Base-by-base conservation (phyloP, 2,797 vertebrate genomes). In the Hybognathus amarus region DNA sequence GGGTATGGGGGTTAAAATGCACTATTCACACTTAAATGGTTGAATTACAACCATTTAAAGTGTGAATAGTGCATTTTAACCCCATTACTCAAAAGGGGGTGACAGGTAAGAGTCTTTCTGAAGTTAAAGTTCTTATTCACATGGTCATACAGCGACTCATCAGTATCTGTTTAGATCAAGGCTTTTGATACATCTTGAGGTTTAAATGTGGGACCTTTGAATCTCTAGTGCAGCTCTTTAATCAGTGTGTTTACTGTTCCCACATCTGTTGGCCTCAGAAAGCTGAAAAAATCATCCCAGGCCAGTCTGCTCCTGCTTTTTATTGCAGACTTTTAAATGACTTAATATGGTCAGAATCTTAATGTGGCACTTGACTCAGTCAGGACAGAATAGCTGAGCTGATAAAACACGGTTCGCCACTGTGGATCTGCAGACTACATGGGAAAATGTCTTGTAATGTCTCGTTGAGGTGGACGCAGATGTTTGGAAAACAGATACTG, bases 301-400 rank as follows among this genome's bases (percentile, higher is more conserved):
- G 17, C 69, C 40, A 12, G 50, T 33, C 68, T 74, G 59, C 17
- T 71, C 70, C 54, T 80, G 45, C 63, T 40, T 67, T 42, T 63
- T 69, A 68, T 78, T 66, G 9, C 83, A 70, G 52, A 15, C 54
- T 77, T n/a, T 56, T 56, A 83, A 77, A 85, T 45, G 70, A 45
- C 87, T 78, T 75, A 85, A 86, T 83, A 88, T 87, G 83, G 87
- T 83, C 75, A 76, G n/a, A 33, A 69, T 70, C 63, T 61, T 77
- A 45, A 54, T 66, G 66, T 68, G 67, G 82, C 24, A 71, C 82
- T 71, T 84, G 83, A 83, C 69, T 85, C 36, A 83, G 76, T n/a
- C n/a, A 33, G 64, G 47, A 20, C 45, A 30, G 54, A 84, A 67
- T 66, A 56, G 40, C 75, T 52, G 61, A 81, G 77, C 78, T 50